Evolutionary conservation across 2,888 invertebrate genomes (phyloP).

Genomic region (Chouioia cunea): DNA sequence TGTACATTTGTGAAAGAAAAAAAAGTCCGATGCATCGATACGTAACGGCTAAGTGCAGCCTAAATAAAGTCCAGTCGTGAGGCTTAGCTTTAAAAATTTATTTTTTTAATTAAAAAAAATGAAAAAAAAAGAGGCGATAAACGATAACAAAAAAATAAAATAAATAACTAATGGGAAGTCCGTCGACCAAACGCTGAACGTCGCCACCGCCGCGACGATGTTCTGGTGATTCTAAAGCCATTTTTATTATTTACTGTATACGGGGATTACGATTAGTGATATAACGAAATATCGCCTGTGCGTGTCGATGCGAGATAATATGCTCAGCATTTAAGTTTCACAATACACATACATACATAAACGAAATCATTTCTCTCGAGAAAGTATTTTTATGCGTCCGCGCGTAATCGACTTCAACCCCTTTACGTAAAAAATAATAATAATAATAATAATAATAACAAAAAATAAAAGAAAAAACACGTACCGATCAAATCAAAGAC

Average conservation of each 20-base stretch:
- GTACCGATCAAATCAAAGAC: constrained; percentile 60
- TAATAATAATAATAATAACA: no score
- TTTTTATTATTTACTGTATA: constrained; percentile 40
- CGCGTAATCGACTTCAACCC: not conserved
- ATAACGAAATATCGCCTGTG: constrained; percentile 24
- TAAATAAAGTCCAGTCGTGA: constrained; percentile 40
- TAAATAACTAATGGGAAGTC: constrained; percentile 43
- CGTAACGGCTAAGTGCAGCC: constrained; percentile 45
- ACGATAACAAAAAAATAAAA: constrained; percentile 27
- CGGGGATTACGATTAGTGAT: constrained; percentile 38
- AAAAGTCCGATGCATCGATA: constrained; percentile 43
- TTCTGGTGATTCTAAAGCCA: constrained; percentile 41
- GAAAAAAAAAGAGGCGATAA: not conserved
- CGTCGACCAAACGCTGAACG: constrained; percentile 47
- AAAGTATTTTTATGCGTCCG: no score
- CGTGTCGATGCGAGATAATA: constrained; percentile 46
- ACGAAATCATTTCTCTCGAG: constrained; percentile 13
- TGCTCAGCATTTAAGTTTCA: constrained; percentile 24
- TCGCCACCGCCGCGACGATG: constrained; percentile 24
- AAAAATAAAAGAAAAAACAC: no score
- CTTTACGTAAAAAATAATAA: constrained; percentile 25
- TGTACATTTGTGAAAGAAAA: not conserved
- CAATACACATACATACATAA: not conserved
- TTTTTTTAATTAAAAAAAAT: constrained; percentile 44
- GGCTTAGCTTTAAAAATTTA: constrained; percentile 43